Evolutionary conservation across 2,888 invertebrate species (phyloP), one percentile per base, ranked within the genome.

Genomic region (Heliconius sara): DNA sequence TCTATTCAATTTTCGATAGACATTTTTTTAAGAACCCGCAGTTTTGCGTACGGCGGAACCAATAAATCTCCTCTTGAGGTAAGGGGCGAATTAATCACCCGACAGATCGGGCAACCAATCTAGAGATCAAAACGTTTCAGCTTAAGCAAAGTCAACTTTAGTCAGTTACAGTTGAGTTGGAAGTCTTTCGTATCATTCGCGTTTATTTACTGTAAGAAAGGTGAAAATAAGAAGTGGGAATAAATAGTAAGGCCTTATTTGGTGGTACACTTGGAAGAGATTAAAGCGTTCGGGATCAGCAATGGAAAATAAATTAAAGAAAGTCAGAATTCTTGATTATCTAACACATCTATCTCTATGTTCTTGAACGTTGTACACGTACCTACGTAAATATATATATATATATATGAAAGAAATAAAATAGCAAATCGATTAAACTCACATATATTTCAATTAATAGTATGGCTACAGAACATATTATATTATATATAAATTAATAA

Each of bases 1-100:
- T 93, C 95, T 94, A 95, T 95, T 95, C 94, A 95, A 95, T 95
- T 95, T 95, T 95, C 94, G 91, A 95, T 95, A 93, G 93, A 95
- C 93, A 94, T 95, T 95, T 95, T 83, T 95, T 94, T 95, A 93
- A 93, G 91, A 90, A 90, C 92, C 93, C 92, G 91, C 95, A 95
- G 95, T 95, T 95, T 95, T 95, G 95, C 95, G 94, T 94, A 93
- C 94, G 89, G 93, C 91, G 93, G 91, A 93, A 94, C 95, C 94
- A 93, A 95, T 95, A 95, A 95, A 95, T 95, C 94, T 95, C 91
- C 88, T 92, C 91, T 92, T 89, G 91, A 93, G 92, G 95, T 93
- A 93, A 94, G 94, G 94, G 94, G 91, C 93, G 94, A 94, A 94
- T 94, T 95, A 94, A 94, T 94, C 95, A 93, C 89, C 89, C 87